These are phyloP conservation scores for Columba livia DNA, from an alignment of 2,113 vertebrate species.

Conservation along the genomic window DNA sequence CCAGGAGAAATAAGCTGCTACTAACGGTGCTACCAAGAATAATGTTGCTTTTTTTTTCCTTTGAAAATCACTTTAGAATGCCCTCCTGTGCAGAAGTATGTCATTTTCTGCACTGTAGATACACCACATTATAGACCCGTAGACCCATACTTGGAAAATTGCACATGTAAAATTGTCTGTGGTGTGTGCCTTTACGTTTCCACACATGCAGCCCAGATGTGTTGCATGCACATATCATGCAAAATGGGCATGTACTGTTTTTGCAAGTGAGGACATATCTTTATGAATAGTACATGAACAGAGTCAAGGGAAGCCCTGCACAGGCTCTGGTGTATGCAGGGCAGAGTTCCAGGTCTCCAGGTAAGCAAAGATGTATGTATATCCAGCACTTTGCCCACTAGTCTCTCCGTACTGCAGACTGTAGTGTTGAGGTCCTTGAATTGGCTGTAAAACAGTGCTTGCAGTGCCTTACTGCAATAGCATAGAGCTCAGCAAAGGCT, in stretches of 20 bases:
- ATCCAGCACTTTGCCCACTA: background rate
- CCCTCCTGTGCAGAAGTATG: slow-evolving; percentile 21
- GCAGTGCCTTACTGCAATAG: background rate
- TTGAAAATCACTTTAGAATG: slow-evolving; percentile 36
- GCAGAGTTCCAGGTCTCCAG: background rate
- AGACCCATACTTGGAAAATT: background rate
- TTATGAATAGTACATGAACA: background rate
- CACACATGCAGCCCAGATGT: slow-evolving; percentile 66
- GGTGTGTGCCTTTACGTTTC: slow-evolving; percentile 1
- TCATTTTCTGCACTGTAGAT: background rate
- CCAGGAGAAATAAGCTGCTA: slow-evolving; percentile 34
- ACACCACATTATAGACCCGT: background rate
- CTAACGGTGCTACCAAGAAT: slow-evolving; percentile 22
- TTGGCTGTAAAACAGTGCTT: background rate
- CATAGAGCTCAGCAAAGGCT: background rate
- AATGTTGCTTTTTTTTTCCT: background rate
- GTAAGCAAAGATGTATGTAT: background rate
- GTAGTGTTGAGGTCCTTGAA: background rate
- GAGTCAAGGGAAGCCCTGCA: background rate
- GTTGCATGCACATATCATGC: background rate
- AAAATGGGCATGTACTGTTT: background rate
- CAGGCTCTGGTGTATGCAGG: background rate
- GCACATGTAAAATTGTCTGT: slow-evolving; percentile 14
- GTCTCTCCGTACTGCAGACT: background rate
- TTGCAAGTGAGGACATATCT: slow-evolving; percentile 27